Conservation (phyloP, 1,140 invertebrate species). For the Vanessa tameamea region DNA sequence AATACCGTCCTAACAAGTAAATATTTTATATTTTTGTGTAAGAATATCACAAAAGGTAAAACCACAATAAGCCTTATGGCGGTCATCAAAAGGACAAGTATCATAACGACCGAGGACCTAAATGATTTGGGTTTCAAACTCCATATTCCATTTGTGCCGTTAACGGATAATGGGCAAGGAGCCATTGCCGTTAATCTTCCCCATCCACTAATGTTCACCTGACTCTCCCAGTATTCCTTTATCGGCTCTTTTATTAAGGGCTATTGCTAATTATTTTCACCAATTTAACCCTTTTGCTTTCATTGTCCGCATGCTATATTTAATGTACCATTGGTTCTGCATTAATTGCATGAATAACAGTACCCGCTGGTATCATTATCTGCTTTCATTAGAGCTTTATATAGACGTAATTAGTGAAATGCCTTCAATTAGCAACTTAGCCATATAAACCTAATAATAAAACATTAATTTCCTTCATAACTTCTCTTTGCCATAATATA, state of each 20-base stretch:
- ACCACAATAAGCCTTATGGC: slow-evolving; percentile 58
- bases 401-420: slow-evolving; percentile 18
- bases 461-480: slow-evolving; percentile 3
- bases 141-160: slow-evolving; percentile 53
- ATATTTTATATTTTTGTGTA: slow-evolving; percentile 18
- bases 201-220: slow-evolving; percentile 56
- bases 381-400: slow-evolving; percentile 39
- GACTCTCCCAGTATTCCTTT: slow-evolving; percentile 53
- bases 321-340: slow-evolving; percentile 47
- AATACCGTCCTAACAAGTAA: slow-evolving; percentile 7
- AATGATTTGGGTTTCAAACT: slow-evolving; percentile 56
- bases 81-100: slow-evolving; percentile 53
- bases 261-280: slow-evolving; percentile 54
- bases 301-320: slow-evolving; percentile 60
- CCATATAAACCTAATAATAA: not conserved
- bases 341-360: slow-evolving; percentile 53
- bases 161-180: slow-evolving; percentile 58
- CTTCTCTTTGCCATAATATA: not conserved
- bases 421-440: not conserved
- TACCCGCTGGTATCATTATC: slow-evolving; percentile 35
- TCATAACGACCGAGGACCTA: slow-evolving; percentile 48
- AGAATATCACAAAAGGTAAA: slow-evolving; percentile 44
- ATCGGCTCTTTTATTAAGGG: slow-evolving; percentile 52
- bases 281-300: slow-evolving; percentile 51
- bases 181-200: slow-evolving; percentile 61